Conservation (phyloP, 2,113 vertebrate genomes). For the Cairina moschata region DNA sequence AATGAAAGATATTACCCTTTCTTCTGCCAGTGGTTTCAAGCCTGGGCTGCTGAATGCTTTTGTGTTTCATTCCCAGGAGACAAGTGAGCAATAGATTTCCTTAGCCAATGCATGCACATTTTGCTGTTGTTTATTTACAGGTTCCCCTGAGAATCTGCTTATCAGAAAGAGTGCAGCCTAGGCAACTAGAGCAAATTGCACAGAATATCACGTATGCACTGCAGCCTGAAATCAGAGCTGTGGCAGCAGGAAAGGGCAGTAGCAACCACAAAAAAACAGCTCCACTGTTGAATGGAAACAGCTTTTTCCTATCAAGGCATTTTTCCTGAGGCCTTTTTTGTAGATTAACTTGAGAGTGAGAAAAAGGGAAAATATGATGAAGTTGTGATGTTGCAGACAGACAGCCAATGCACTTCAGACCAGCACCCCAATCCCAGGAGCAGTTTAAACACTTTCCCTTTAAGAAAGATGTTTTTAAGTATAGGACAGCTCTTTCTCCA, state of each 20-base stretch:
- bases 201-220: not conserved
- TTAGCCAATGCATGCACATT: slow-evolving; percentile 9
- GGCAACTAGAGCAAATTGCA: not conserved
- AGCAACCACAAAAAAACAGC: not conserved
- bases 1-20: slow-evolving; percentile 2
- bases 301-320: not conserved
- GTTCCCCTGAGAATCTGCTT: not conserved
- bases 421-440: not conserved
- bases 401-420: not conserved
- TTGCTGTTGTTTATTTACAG: slow-evolving; percentile 13
- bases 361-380: not conserved
- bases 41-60: not conserved
- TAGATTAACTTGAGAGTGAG: not conserved
- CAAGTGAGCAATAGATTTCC: slow-evolving; percentile 10
- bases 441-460: not conserved
- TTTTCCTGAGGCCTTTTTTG: not conserved
- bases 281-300: not conserved
- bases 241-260: not conserved
- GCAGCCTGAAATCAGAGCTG: not conserved
- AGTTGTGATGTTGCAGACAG: not conserved
- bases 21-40: not conserved
- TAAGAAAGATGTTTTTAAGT: not conserved
- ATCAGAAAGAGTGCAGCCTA: not conserved
- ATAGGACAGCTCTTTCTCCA: not conserved
- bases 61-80: not conserved